phyloP scores from a whole-genome alignment of 64 coral and sea anemone genomes.

The Exaiptasia diaphana region DNA sequence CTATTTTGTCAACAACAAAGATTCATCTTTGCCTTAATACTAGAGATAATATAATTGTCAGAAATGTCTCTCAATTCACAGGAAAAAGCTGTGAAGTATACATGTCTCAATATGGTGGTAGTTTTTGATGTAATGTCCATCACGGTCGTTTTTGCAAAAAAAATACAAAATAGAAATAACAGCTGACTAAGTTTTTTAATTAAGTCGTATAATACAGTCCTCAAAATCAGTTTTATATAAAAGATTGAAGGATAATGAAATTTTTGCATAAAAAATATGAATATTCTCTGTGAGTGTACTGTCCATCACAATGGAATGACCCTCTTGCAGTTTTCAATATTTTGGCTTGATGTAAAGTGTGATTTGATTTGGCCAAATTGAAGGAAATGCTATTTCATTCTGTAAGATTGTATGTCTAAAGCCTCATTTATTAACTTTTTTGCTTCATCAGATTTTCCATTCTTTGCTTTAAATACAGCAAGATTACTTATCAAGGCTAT shows the following conservation, averaged over 20 bases:
- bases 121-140: neutral
- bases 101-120: neutral
- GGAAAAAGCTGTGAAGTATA: neutral
- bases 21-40: neutral
- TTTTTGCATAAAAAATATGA: neutral
- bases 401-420: too few species aligned
- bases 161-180: neutral
- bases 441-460: too few species aligned
- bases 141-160: neutral
- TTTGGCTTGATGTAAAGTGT: too few species aligned
- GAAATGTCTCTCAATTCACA: neutral
- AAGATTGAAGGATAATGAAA: neutral
- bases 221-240: neutral
- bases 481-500: too few species aligned
- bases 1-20: neutral
- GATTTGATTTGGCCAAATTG: too few species aligned
- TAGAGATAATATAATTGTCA: neutral
- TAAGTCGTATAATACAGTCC: neutral
- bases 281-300: neutral
- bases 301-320: neutral
- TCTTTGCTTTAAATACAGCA: too few species aligned
- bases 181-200: neutral
- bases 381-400: too few species aligned
- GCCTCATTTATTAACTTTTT: too few species aligned
- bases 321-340: neutral